Evolutionary conservation across 1,140 invertebrate species (phyloP), one percentile per base, ranked within the genome.

Genomic region (Ips nitidus): DNA sequence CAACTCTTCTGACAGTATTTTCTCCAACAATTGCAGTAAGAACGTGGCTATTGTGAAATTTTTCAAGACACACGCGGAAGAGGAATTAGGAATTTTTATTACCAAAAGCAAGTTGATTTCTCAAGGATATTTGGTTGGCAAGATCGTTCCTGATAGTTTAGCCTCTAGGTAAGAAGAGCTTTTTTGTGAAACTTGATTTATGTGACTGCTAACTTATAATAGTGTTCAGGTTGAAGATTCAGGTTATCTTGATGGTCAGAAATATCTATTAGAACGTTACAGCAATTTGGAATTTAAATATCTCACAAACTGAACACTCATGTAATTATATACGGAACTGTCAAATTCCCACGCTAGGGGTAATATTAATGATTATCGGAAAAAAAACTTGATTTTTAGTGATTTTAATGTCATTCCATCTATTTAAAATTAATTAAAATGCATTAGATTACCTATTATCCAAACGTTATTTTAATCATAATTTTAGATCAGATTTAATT

Each of bases 61-160:
- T 36, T 79, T 84, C 3, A 89, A 90, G 75, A 85, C 84, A 66
- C 83, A 86, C 67, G 83, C 87, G 1, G 81, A 83, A 43, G 89
- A 91, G 75, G 91, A 91, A 79, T 79, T 95, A 22, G 93, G 93
- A 2, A 92, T 95, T 74, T 91, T 92, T 75, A 93, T 95, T 61
- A 91, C 91, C 1, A 92, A 92, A 78, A 86, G 85, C 73, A 81
- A 85, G 1, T 85, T 87, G 64, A 87, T 90, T 74, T 88, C 87
- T 6, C 85, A 83, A 74, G 91, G 91, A 6, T 94, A 93, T 79
- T 84, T 93, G 73, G 90, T 95, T 2, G 91, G 91, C n/a, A 89
- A 92, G 75, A 88, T 94, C 2, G 90, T 93, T 40, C 88, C 89
- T 22, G 88, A 87, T 60, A 91, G 92, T 64, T 80, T 94, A 67